Evolutionary conservation across 2,797 vertebrate genomes (phyloP), one percentile per base, ranked within the genome.

Genomic region (Macrochelys suwanniensis): DNA sequence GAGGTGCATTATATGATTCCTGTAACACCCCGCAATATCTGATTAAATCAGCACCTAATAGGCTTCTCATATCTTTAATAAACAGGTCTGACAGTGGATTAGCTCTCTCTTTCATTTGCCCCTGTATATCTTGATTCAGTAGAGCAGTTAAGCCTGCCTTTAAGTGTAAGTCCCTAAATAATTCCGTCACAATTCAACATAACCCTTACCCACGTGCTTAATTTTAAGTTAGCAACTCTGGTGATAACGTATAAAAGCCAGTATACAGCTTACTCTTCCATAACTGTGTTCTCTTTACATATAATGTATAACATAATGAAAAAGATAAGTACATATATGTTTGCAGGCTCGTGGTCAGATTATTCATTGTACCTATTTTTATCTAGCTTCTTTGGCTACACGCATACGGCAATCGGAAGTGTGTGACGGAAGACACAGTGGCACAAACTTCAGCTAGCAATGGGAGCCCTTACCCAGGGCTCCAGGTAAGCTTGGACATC

Each of bases 141-240:
- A 42, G 0, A 0, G 26, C 51, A 53, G 0, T 5, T 89, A 42
- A 90, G 8, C 26, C 56, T 61, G 23, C 37, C 33, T 42, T 57
- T 85, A 4, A 7, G 79, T 90, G 84, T 81, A 71, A 82, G 61
- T 77, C 56, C 56, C 56, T 2, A 1, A 95, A 13, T 4, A 80
- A 51, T 59, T 94, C 65, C 21, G 77, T 82, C 12, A 31, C 28
- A n/a, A 5, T 59, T 92, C 53, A 78, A 11, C 15, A 76, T 47
- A 53, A 79, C 21, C 37, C 19, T 84, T 50, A 89, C 86, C 49
- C 42, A 88, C 11, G 51, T 57, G 57, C 74, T 94, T 50, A 23
- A 26, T 89, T 45, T 57, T 89, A 84, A 92, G 84, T 53, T 76
- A 47, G 47, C 47, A 89, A 47, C 76, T 84, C 51, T 45, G 94